Evolutionary conservation across 2,888 invertebrate genomes (phyloP), one percentile per base, ranked within the genome.

Genomic region (Dryococelus australis): DNA sequence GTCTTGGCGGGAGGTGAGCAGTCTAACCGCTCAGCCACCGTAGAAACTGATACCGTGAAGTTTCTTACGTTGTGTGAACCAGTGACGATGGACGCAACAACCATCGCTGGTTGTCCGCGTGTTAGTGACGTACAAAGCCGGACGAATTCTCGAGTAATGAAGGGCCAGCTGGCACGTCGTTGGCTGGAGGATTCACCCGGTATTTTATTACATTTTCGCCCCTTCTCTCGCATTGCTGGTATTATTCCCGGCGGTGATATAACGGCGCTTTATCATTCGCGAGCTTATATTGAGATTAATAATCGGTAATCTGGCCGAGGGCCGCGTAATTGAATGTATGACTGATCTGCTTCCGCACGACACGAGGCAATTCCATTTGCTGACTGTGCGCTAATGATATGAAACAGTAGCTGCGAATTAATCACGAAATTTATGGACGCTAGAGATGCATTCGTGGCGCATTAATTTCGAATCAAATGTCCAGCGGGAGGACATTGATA

Each of bases 381-480:
- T 24, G 65, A 65, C 65, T 65, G 65, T 20, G 24, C 65, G 65
- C 65, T 65, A 65, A 65, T 65, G 65, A 65, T 65, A 65, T 65
- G 65, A 65, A 65, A 65, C 65, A 65, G 65, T 65, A n/a, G 65
- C 65, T 65, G 65, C 65, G 65, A 65, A 65, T 65, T 65, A 65
- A 65, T 65, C 24, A 24, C 65, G 65, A 24, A 9, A 65, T 65
- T 65, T 65, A 65, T 65, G 65, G 65, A 65, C 65, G n/a, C 65
- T 24, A 20, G 65, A 65, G n/a, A 65, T 1, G 65, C 65, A 24
- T 65, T 65, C 20, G 65, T 8, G n/a, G 12, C n/a, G 65, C 24
- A 65, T n/a, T 10, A 65, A 65, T 65, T 65, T 51, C 8, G 20
- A 16, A 4, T 8, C 65, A 65, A 65, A n/a, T n/a, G 20, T 65